Base-by-base conservation (phyloP, 1,140 invertebrate genomes). In the Daktulosphaira vitifoliae region DNA sequence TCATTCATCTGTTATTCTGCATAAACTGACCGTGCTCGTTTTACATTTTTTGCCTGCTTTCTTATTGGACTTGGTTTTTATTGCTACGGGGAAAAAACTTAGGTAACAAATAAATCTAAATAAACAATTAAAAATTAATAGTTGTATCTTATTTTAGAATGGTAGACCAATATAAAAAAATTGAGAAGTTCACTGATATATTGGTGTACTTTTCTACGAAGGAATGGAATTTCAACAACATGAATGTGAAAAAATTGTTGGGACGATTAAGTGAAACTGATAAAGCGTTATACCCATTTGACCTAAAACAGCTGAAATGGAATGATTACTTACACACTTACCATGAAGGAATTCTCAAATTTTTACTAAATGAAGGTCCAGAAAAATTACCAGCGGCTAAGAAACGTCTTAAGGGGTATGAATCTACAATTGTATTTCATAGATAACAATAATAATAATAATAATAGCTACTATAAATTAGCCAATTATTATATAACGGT, bases 241-340 rank as follows among this genome's bases (percentile, higher is more conserved):
- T 81, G 1, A 92, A 92, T 67, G 79, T 88, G 25, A 69, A 82
- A 9, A 72, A 76, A 1, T 73, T 96, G 15, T 78, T 84, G 64
- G 72, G 76, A 0, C 69, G 74, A 6, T 73, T 94, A 64, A 77
- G 81, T 42, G 68, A 76, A 1, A 72, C 77, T 16, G 92, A 97
- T 71, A 68, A 75, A 66, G 76, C 79, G 65, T 72, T 81, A 23
- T 90, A 89, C 71, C 78, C 78, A 37, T 88, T 83, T 71, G 79
- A 93, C 74, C 85, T 93, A 2, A 81, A 80, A 64, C 82, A 87
- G 74, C 87, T 94, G 67, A 79, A 90, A 73, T 94, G 90, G 90
- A 81, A 85, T 26, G 80, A 82, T 26, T 92, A 92, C 72, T 80
- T 94, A 16, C 16, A 62, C 26, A 62, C 56, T 9, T 62, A 62